These are phyloP conservation scores for Philonicus albiceps DNA, from an alignment of 2,888 invertebrate species.

Conservation along the genomic window DNA sequence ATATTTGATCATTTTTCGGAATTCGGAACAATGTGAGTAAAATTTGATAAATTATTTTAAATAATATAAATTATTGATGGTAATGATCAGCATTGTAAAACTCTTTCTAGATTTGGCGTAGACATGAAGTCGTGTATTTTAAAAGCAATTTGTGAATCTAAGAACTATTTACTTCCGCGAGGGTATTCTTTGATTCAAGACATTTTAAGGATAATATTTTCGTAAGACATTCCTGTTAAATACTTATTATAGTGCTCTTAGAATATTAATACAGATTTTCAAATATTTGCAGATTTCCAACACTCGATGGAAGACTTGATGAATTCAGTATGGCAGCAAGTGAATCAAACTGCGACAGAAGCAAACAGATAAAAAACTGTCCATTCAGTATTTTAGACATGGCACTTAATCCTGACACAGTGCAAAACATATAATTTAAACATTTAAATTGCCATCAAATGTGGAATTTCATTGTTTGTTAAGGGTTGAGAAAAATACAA, in stretches of 20 bases:
- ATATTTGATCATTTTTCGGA: constrained; percentile 56
- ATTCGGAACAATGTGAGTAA: constrained; percentile 54
- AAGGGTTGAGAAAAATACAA: too few relatives aligned
- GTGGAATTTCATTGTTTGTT: too few relatives aligned
- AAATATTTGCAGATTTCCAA: constrained; percentile 54
- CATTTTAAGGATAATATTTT: constrained; percentile 70
- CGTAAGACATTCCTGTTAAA: constrained; percentile 64
- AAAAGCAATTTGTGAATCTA: constrained; percentile 74
- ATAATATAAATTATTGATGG: not conserved
- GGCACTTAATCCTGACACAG: not conserved
- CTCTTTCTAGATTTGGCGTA: constrained; percentile 54
- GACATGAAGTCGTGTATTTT: constrained; percentile 66
- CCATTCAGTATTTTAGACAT: constrained; percentile 55
- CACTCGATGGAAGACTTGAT: constrained; percentile 55
- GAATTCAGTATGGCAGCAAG: constrained; percentile 56
- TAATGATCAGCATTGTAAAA: too few relatives aligned
- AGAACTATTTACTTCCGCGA: constrained; percentile 66
- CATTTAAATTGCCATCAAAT: not conserved
- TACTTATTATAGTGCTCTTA: not conserved
- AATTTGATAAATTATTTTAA: not conserved
- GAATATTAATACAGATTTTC: not conserved
- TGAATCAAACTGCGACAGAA: constrained; percentile 53
- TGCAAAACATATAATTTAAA: not conserved
- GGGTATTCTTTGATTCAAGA: constrained; percentile 76
- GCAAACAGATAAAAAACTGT: constrained; percentile 53